Base-by-base conservation (phyloP, 2,797 vertebrate species). In the Pempheris klunzingeri region DNA sequence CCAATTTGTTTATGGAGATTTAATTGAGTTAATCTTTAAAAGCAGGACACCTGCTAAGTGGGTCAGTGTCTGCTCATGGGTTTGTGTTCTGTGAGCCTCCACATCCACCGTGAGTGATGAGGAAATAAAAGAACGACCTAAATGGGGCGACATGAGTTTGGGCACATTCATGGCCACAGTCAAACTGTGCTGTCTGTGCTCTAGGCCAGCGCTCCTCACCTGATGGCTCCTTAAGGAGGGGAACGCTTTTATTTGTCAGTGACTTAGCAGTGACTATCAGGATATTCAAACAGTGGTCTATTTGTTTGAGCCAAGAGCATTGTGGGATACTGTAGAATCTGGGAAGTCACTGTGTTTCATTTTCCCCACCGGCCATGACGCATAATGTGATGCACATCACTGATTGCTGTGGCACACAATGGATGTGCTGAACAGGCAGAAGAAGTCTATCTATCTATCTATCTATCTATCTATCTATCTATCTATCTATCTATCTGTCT, bases 1-100 rank as follows among this genome's bases (percentile, higher is more conserved):
- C 46, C 80, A 74, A 69, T 88, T 78, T 80, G 58, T 86, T 86
- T 79, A 86, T 85, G 80, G 68, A 76, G 70, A 85, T 85, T 82
- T 82, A 83, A 85, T 81, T 63, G 43, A 60, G 70, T 83, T 84
- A 72, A 61, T 82, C 71, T 81, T 82, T 80, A 70, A 80, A 81
- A 78, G 70, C 65, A 67, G 57, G 68, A 44, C 24, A 38, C 14
- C 28, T 41, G 50, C 63, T 68, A 63, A 74, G 59, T 24, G n/a
- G 32, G 17, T 39, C 68, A 30, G n/a, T 73, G 44, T 74, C 47
- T 64, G 54, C 62, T 78, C 54, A 72, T 80, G 26, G 36, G 60
- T 74, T 78, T 57, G 47, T 50, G 24, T 24, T 77, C 39, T 63
- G 69, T 44, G 49, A 41, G 28, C 26, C 14, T 24, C 43, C 60